These are phyloP conservation scores for Pinna nobilis DNA, from an alignment of 1,140 invertebrate genomes.

Conservation along the genomic window DNA sequence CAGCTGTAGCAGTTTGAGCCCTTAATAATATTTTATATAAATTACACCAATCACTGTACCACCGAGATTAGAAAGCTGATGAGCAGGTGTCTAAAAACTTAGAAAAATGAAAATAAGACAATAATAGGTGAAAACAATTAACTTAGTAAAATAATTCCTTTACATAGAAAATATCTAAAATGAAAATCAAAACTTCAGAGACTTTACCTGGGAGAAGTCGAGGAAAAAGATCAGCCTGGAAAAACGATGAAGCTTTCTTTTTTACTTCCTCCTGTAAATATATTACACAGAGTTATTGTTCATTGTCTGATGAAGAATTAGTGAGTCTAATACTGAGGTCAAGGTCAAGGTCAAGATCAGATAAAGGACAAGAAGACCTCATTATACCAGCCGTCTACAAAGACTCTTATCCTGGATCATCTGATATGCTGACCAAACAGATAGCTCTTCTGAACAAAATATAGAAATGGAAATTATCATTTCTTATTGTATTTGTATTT, in stretches of 20 bases:
- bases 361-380: not conserved
- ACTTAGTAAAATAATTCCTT: too few species aligned
- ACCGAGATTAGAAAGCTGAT: too few species aligned
- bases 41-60: too few species aligned
- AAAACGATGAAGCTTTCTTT: constrained; percentile 26
- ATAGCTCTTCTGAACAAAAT: not conserved
- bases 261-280: constrained; percentile 34
- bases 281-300: not conserved
- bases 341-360: not conserved
- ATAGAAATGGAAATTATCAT: too few species aligned
- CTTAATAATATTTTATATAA: too few species aligned
- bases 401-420: not conserved
- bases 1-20: too few species aligned
- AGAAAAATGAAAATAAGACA: too few species aligned
- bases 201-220: constrained; percentile 29
- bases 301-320: not conserved
- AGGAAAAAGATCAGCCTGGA: constrained; percentile 30
- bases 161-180: too few species aligned
- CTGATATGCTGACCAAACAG: not conserved
- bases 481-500: too few species aligned
- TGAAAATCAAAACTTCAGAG: too few species aligned
- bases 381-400: not conserved
- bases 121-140: too few species aligned
- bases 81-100: too few species aligned
- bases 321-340: not conserved